Conservation (phyloP, 2,888 invertebrate species). For the Tetranychus truncatus region DNA sequence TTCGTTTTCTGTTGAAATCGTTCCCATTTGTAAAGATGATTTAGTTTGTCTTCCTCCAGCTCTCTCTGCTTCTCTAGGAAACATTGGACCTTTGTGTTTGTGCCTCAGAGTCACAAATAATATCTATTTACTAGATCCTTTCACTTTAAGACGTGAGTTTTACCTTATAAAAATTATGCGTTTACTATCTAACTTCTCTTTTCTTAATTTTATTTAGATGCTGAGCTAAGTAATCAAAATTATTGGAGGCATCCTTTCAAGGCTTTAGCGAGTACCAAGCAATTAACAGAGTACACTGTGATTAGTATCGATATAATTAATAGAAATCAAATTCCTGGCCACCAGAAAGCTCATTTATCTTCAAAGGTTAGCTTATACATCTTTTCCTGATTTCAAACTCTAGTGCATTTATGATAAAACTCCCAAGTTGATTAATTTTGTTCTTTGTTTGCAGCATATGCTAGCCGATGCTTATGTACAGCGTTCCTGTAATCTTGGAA, state of each 20-base stretch:
- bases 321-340: constrained; percentile 8
- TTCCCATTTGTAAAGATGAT: constrained; percentile 66
- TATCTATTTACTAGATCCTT: constrained; percentile 80
- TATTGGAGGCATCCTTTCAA: constrained; percentile 76
- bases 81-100: constrained; percentile 64
- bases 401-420: not conserved
- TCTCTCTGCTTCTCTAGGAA: constrained; percentile 56
- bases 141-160: constrained; percentile 29
- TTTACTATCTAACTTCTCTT: constrained; percentile 5
- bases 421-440: constrained; percentile 38
- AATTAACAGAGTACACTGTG: constrained; percentile 73
- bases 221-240: constrained; percentile 55
- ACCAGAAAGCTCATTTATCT: constrained; percentile 54
- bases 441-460: constrained; percentile 43
- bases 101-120: constrained; percentile 70
- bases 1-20: constrained; percentile 74
- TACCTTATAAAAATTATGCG: not conserved
- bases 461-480: constrained; percentile 86
- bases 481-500: constrained; percentile 62
- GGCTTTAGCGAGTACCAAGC: constrained; percentile 71
- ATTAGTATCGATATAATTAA: constrained; percentile 63
- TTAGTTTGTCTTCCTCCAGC: constrained; percentile 72
- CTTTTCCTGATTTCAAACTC: not conserved
- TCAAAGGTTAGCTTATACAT: constrained; percentile 48
- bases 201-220: constrained; percentile 41